A percentile compares a stretch with the other conserved stretches of the same genome.
Conservation (phyloP, 2,888 invertebrate species). For the Malthinus seriepunctatus region DNA sequence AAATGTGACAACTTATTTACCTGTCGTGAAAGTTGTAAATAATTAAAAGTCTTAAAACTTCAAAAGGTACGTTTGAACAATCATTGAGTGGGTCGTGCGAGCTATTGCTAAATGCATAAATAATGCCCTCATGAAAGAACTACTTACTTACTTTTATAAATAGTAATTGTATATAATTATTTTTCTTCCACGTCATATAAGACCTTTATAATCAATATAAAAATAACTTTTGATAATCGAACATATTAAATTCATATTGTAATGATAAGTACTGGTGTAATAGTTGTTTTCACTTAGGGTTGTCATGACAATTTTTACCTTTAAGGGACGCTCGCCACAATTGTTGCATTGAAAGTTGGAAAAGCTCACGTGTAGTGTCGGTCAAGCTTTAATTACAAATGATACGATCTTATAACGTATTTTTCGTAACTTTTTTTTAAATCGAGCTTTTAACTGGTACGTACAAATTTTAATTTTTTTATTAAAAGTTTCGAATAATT, state of each 20-base stretch:
- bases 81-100: too few relatives aligned
- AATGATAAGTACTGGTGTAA: slow-evolving; percentile 8
- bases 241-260: not conserved
- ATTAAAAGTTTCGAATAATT: too few relatives aligned
- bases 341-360: not conserved
- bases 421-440: not conserved
- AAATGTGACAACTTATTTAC: too few relatives aligned
- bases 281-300: slow-evolving; percentile 25
- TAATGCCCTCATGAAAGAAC: too few relatives aligned
- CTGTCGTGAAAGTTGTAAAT: too few relatives aligned
- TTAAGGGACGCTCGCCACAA: not conserved
- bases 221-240: slow-evolving; percentile 22
- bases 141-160: too few relatives aligned
- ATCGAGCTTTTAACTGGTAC: not conserved
- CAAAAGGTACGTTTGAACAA: too few relatives aligned
- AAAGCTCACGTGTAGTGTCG: slow-evolving; percentile 1
- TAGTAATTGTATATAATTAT: not conserved
- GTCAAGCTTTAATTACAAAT: not conserved
- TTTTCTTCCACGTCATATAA: slow-evolving; percentile 17
- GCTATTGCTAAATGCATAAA: too few relatives aligned
- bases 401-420: not conserved
- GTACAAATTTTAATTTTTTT: not conserved
- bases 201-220: slow-evolving; percentile 14
- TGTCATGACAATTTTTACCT: slow-evolving; percentile 28
- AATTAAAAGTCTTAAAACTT: too few relatives aligned